Evolutionary conservation across 2,888 invertebrate species (phyloP).

Genomic region (Pharmacophagus antenor): DNA sequence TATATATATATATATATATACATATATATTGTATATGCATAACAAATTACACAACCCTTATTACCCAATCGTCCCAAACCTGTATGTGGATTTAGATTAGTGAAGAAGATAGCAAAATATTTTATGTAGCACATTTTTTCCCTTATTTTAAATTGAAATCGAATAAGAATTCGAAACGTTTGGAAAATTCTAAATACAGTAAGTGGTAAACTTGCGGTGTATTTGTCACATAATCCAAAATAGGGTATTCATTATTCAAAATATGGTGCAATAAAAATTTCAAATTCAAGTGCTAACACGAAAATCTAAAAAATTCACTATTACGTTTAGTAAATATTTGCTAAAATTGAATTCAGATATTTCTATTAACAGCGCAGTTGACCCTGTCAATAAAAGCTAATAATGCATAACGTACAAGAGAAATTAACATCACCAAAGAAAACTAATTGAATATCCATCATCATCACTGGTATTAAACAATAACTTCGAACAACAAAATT

Average conservation of each 20-base stretch:
- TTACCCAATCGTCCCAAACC: constrained; percentile 67
- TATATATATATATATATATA: constrained; percentile 23
- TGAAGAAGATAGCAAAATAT: constrained; percentile 57
- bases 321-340: constrained; percentile 66
- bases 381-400: constrained; percentile 78
- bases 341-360: constrained; percentile 69
- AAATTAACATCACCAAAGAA: constrained; percentile 34
- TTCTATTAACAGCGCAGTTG: constrained; percentile 67
- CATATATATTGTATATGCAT: constrained; percentile 65
- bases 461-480: constrained; percentile 36
- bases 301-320: constrained; percentile 63
- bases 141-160: constrained; percentile 38
- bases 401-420: constrained; percentile 36
- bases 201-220: constrained; percentile 43
- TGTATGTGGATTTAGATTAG: constrained; percentile 53
- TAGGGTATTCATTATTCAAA: constrained; percentile 42
- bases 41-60: constrained; percentile 77
- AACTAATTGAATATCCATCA: constrained; percentile 39
- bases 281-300: constrained; percentile 69
- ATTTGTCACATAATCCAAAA: constrained; percentile 49
- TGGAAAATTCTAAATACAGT: constrained; percentile 43
- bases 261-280: constrained; percentile 64
- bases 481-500: constrained; percentile 23
- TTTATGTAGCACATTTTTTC: constrained; percentile 37
- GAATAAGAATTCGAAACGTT: constrained; percentile 31